Evolutionary conservation across 2,113 vertebrate species (phyloP), one percentile per base, ranked within the genome.

Genomic region (Psephotus haematonotus): DNA sequence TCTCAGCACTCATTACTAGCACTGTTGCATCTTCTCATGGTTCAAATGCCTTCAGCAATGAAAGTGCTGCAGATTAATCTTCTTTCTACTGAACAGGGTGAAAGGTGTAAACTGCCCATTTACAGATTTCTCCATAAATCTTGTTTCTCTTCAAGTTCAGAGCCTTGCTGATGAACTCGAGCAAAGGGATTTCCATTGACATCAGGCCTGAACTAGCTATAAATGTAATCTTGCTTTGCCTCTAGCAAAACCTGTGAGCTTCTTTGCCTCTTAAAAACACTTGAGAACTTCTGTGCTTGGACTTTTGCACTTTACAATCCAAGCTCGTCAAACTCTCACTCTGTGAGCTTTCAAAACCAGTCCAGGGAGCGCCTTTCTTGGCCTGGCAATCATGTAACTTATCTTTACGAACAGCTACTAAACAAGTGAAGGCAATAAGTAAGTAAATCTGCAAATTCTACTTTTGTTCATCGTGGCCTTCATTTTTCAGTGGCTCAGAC

Each of bases 221-320:
- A 80, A 93, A 75, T 4, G 2, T 10, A n/a, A 94, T 28, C 8
- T 79, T 93, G 50, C 74, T 87, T 60, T 82, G 62, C 63, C 62
- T 94, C 69, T 67, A 37, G 49, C 57, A 75, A 46, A 59, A 90
- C 64, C n/a, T 60, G 44, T 60, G 50, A 82, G 41, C 50, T 93
- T 39, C 52, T 82, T 53, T 77, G 62, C 49, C 53, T 88, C 77
- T 68, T 59, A 47, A 53, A 44, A 70, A 35, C 31, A 85, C 47
- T 46, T 39, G 43, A 60, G 33, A 68, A n/a, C 49, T 85, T 41
- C 70, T 69, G 62, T n/a, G 41, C 63, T 74, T 85, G 76, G 95
- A 94, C 94, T 95, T 95, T 89, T 93, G 35, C 43, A 84, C 77
- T 94, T 94, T 69, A 64, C 13, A n/a, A 49, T 93, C 88, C 92